A percentile compares a stretch with the other conserved stretches of the same genome.
These are phyloP conservation scores for Plemyria rubiginata DNA, from an alignment of 2,888 invertebrate species.

Conservation along the genomic window DNA sequence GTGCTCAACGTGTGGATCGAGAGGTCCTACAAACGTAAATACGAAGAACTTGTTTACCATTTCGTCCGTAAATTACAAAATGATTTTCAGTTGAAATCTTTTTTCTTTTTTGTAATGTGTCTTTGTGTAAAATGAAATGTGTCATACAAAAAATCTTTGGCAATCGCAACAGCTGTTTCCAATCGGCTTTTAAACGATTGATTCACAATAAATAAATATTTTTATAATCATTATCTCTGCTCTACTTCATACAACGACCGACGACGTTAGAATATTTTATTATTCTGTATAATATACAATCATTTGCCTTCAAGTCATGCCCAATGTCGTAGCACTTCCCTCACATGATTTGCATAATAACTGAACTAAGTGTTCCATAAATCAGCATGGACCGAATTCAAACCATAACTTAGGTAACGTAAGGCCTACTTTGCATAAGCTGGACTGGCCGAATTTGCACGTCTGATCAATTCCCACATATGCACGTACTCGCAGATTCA, in stretches of 20 bases:
- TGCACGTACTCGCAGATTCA: constrained; percentile 55
- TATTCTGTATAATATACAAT: not conserved
- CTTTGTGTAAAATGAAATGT: not conserved
- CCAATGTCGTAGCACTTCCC: constrained; percentile 70
- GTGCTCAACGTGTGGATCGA: constrained; percentile 20
- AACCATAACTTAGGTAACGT: constrained; percentile 53
- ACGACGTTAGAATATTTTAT: constrained; percentile 10
- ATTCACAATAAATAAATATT: not conserved
- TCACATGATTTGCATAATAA: constrained; percentile 81
- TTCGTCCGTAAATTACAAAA: constrained; percentile 3
- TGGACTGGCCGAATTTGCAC: constrained; percentile 51
- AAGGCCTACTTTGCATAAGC: constrained; percentile 56
- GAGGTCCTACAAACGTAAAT: constrained; percentile 14
- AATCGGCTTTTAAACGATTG: not conserved
- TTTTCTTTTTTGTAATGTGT: not conserved
- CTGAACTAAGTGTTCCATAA: constrained; percentile 65
- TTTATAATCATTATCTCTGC: not conserved
- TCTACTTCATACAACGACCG: not conserved
- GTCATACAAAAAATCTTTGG: not conserved
- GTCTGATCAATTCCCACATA: constrained; percentile 71
- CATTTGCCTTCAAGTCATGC: constrained; percentile 57
- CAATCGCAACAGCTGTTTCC: not conserved
- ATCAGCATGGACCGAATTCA: constrained; percentile 50
- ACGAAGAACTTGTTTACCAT: constrained; percentile 9
- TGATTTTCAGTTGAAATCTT: not conserved